Evolutionary conservation across 2,888 invertebrate genomes (phyloP).

Genomic region (Boloria selene): DNA sequence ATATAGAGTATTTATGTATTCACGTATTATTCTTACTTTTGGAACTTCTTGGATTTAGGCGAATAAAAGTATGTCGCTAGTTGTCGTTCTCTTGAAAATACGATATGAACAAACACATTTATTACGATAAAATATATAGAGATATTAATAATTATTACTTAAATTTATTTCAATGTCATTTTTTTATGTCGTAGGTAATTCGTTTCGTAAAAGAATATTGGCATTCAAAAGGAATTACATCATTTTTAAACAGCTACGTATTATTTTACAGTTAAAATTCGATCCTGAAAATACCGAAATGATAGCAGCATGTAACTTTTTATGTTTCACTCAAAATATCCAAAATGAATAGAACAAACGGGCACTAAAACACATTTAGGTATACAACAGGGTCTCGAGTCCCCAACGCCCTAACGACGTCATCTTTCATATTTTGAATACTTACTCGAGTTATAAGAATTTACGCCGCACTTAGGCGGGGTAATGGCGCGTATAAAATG

Average conservation of each 20-base stretch:
- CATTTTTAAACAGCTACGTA: background rate
- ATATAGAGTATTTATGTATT: background rate
- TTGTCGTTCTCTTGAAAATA: too few relatives aligned
- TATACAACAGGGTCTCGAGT: slow-evolving; percentile 31
- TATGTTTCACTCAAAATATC: background rate
- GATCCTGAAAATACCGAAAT: background rate
- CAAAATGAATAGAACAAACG: slow-evolving; percentile 19
- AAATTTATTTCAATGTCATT: too few relatives aligned
- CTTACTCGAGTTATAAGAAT: slow-evolving; percentile 79
- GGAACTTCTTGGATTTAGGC: too few relatives aligned
- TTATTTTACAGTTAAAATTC: too few relatives aligned
- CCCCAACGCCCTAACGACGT: slow-evolving; percentile 54
- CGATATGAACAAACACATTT: too few relatives aligned
- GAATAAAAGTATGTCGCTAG: too few relatives aligned
- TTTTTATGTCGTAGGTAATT: too few relatives aligned
- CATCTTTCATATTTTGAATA: slow-evolving; percentile 80
- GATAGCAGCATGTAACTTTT: background rate
- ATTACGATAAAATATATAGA: too few relatives aligned
- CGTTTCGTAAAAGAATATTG: too few relatives aligned
- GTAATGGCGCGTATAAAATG: slow-evolving; percentile 78
- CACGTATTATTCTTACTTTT: background rate
- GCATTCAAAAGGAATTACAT: background rate
- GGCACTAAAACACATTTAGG: slow-evolving; percentile 24
- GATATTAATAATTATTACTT: too few relatives aligned
- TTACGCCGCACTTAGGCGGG: slow-evolving; percentile 76